Base-by-base conservation (phyloP, 2,113 vertebrate species). In the Aleadryas rufinucha region DNA sequence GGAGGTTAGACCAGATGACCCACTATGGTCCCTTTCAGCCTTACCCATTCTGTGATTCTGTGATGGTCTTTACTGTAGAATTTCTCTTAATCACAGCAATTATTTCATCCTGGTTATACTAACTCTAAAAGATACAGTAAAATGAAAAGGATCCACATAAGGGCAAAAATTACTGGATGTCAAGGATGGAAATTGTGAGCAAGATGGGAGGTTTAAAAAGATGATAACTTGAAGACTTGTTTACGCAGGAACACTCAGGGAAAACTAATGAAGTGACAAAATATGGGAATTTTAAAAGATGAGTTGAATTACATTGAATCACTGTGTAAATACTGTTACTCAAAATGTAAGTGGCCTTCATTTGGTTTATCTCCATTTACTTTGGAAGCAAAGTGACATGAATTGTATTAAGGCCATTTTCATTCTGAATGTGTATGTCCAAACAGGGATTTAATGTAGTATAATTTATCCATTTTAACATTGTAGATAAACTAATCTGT, bases 331-430 rank as follows among this genome's bases (percentile, higher is more conserved):
- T 89, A 71, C 44, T 79, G 47, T 89, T 94, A 89, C 23, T 94
- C 49, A 95, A 70, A 89, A 91, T 89, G 2, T 44, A 70, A 92
- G 69, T 81, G 65, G 35, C 53, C 91, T 95, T 95, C 39, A 28
- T 94, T 96, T 89, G 56, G 22, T 88, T 87, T 95, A 76, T 83
- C 26, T 86, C 57, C 53, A 59, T 92, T 93, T 85, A 72, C 71
- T 93, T 83, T 88, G 83, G 68, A 92, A 89, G 33, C 33, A 81
- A 93, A 81, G 64, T 59, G 91, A 89, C 49, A 47, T 91, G 63
- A 91, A 91, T 95, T 78, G 21, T 70, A 82, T 95, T 95, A 92
- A 84, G 61, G 33, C 61, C 16, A 68, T 87, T 95, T 92, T 87
- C 16, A 60, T 95, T 91, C 60, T 84, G 84, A 90, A 87, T 87